A percentile compares a stretch with the other conserved stretches of the same genome.
These are phyloP conservation scores for Drosophila neutralis DNA, from an alignment of 2,888 invertebrate genomes.

Conservation along the genomic window DNA sequence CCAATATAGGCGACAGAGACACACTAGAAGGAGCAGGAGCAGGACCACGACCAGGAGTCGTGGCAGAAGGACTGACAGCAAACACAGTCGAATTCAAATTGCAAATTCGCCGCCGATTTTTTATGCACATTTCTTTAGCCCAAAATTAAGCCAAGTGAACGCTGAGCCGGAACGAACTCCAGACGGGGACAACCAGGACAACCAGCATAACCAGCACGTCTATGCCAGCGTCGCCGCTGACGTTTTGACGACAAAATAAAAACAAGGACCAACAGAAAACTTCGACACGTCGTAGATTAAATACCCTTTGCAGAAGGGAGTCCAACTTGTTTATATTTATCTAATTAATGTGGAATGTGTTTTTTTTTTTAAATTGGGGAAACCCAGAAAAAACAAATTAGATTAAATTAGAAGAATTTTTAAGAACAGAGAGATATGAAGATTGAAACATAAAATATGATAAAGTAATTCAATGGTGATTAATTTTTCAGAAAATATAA, in stretches of 20 bases:
- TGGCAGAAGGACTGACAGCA: background rate
- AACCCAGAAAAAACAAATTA: background rate
- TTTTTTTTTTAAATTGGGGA: background rate
- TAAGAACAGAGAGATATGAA: background rate
- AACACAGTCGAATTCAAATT: slow-evolving; percentile 72
- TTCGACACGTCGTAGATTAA: no score
- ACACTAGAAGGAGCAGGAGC: slow-evolving; percentile 9
- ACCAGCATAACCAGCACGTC: slow-evolving; percentile 20
- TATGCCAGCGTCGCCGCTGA: slow-evolving; percentile 55
- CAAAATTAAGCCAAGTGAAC: slow-evolving; percentile 77
- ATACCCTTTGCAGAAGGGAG: background rate
- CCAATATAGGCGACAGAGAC: slow-evolving; percentile 66
- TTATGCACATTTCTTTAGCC: slow-evolving; percentile 78
- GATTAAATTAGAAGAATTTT: background rate
- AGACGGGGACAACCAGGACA: slow-evolving; percentile 50
- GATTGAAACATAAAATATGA: background rate
- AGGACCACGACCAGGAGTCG: background rate
- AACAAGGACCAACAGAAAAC: slow-evolving; percentile 17
- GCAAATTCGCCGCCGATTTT: slow-evolving; percentile 80
- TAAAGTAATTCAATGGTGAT: no score
- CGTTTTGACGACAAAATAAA: slow-evolving; percentile 77
- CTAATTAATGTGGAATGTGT: background rate
- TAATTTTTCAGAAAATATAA: no score
- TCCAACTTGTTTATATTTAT: background rate
- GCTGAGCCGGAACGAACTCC: slow-evolving; percentile 64